These are phyloP conservation scores for Catocala sponsa DNA, from an alignment of 2,888 invertebrate genomes.

Conservation along the genomic window DNA sequence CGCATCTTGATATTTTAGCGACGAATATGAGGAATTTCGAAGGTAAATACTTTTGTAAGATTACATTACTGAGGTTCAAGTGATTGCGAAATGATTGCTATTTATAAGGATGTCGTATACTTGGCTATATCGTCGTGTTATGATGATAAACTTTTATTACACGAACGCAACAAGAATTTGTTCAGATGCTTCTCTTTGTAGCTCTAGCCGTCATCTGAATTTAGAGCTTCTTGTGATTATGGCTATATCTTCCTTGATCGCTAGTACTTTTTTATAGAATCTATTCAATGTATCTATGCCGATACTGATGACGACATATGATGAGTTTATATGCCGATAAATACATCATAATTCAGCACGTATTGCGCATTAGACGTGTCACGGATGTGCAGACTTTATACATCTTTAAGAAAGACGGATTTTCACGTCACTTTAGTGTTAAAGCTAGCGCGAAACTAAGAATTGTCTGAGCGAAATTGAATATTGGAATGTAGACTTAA, in stretches of 20 bases:
- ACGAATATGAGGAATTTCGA: constrained; percentile 38
- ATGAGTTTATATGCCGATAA: no score
- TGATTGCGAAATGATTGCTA: constrained; percentile 13
- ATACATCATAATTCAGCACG: no score
- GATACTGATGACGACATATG: no score
- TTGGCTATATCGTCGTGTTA: constrained; percentile 6
- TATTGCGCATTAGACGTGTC: no score
- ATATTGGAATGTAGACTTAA: no score
- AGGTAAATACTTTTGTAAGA: constrained; percentile 34
- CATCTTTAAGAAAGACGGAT: no score
- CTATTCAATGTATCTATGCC: neutral
- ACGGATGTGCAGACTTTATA: no score
- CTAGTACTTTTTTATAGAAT: neutral
- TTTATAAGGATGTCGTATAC: constrained; percentile 8
- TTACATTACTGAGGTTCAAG: constrained; percentile 18
- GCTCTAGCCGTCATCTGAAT: neutral
- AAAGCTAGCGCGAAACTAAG: no score
- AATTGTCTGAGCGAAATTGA: no score
- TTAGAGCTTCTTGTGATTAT: constrained; percentile 4
- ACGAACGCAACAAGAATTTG: neutral
- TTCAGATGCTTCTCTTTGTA: neutral
- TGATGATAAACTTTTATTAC: constrained; percentile 2
- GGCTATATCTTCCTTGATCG: neutral
- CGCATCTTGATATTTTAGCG: constrained; percentile 53
- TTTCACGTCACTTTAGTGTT: no score